A percentile compares a stretch with the other conserved stretches of the same genome.
Conservation (phyloP, 2,888 invertebrate genomes). For the Apotomis betuletana region DNA sequence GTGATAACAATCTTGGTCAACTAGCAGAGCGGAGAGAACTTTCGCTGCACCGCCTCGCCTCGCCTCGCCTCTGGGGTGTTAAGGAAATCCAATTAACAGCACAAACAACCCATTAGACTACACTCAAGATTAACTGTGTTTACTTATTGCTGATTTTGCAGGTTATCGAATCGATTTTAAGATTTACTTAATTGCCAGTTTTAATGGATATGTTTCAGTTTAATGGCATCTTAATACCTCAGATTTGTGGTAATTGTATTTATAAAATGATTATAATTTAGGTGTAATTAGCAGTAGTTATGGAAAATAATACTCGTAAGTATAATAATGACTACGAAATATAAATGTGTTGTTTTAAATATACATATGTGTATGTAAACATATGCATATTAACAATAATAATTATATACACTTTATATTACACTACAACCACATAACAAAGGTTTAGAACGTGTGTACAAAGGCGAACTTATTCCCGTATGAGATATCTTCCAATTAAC, state of each 20-base stretch:
- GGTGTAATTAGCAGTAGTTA: no score
- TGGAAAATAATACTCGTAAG: no score
- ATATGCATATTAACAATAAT: no score
- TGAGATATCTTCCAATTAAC: no score
- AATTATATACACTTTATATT: no score
- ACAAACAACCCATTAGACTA: constrained; percentile 73
- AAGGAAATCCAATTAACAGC: constrained; percentile 74
- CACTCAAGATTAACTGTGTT: constrained; percentile 67
- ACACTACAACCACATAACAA: no score
- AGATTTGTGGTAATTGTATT: not conserved
- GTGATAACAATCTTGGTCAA: constrained; percentile 25
- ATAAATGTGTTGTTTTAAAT: no score
- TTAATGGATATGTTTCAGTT: constrained; percentile 3
- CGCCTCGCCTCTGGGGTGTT: constrained; percentile 43
- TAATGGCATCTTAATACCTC: not conserved
- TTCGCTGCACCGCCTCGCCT: constrained; percentile 21
- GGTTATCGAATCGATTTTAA: constrained; percentile 40
- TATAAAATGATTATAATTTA: not conserved
- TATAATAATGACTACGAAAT: no score
- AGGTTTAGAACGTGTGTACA: no score
- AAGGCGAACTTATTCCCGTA: no score
- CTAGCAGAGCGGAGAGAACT: constrained; percentile 40
- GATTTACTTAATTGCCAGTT: constrained; percentile 52
- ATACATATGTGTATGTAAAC: no score
- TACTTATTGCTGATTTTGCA: constrained; percentile 59